phyloP scores from a whole-genome alignment of 2,888 invertebrate species.

The Apodemia zela region DNA sequence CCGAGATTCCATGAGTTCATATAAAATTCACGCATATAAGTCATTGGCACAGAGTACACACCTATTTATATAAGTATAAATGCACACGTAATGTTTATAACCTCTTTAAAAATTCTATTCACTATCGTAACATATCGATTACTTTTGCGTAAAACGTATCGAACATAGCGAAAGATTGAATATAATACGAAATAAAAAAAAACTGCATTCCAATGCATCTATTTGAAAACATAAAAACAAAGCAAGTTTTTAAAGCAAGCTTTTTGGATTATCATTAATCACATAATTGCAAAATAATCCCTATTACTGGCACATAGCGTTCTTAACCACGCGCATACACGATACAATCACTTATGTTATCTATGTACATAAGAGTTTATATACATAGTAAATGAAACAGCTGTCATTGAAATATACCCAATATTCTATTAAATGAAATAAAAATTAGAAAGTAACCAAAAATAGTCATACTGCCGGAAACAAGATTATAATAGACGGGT shows the following conservation, averaged over 20 bases:
- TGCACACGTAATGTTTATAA: conserved; percentile 32
- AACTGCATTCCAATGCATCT: conserved; percentile 32
- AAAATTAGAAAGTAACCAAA: conserved; percentile 62
- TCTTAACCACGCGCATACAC: conserved; percentile 40
- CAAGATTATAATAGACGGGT: conserved; percentile 52
- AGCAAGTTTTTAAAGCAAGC: not conserved
- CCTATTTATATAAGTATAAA: conserved; percentile 22
- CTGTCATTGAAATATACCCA: conserved; percentile 35
- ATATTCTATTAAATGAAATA: conserved; percentile 40
- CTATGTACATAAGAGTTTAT: conserved; percentile 25
- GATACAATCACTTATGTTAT: conserved; percentile 26
- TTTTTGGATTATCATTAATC: conserved; percentile 17
- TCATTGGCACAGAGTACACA: conserved; percentile 19
- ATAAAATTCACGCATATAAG: not conserved
- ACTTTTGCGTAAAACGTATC: conserved; percentile 1
- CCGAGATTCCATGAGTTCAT: not conserved
- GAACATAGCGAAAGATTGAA: not conserved
- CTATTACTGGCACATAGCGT: conserved; percentile 44
- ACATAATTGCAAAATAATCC: conserved; percentile 19
- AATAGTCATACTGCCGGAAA: conserved; percentile 53
- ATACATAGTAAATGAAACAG: conserved; percentile 38
- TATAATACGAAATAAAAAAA: not conserved
- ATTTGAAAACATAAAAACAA: conserved; percentile 30
- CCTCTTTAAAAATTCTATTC: conserved; percentile 32
- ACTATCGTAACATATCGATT: conserved; percentile 32